phyloP scores from a whole-genome alignment of 2,888 invertebrate genomes.

The Parochlus steinenii region DNA sequence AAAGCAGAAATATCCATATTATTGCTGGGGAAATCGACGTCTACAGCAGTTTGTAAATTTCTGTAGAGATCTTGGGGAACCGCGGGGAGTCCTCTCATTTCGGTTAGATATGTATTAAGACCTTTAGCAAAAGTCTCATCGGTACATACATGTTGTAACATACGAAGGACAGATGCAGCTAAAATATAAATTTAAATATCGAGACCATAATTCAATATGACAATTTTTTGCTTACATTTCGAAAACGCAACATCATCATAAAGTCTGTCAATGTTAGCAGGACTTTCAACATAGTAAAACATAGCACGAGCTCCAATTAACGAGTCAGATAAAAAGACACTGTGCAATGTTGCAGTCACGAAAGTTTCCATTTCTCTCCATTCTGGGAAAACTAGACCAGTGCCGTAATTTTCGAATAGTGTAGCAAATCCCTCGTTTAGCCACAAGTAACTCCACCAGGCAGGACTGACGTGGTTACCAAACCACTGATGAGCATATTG shows the following conservation, averaged over 20 bases:
- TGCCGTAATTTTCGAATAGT: slow-evolving; percentile 46
- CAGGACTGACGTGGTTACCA: slow-evolving; percentile 41
- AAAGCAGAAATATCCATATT: slow-evolving; percentile 29
- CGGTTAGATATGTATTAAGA: background rate
- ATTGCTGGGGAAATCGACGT: slow-evolving; percentile 11
- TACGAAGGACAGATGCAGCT: slow-evolving; percentile 8
- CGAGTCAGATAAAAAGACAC: slow-evolving; percentile 55
- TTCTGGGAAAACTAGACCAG: slow-evolving; percentile 34
- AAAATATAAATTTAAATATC: background rate
- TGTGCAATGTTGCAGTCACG: slow-evolving; percentile 52
- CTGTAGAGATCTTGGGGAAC: slow-evolving; percentile 27
- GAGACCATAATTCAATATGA: background rate
- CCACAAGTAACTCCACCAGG: slow-evolving; percentile 61
- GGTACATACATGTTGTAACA: slow-evolving; percentile 7
- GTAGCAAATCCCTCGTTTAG: slow-evolving; percentile 58
- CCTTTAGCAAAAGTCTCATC: slow-evolving; percentile 3
- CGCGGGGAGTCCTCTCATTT: slow-evolving; percentile 26
- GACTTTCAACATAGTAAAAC: slow-evolving; percentile 63
- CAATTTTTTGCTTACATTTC: slow-evolving; percentile 56
- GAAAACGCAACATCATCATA: slow-evolving; percentile 77
- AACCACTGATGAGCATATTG: slow-evolving; percentile 29
- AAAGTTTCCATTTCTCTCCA: slow-evolving; percentile 65
- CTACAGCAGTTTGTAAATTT: slow-evolving; percentile 20
- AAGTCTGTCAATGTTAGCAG: slow-evolving; percentile 64
- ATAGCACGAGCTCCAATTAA: slow-evolving; percentile 62